A percentile compares a stretch with the other conserved stretches of the same genome.
Conservation (phyloP, 2,888 invertebrate genomes). For the Plemyria rubiginata region DNA sequence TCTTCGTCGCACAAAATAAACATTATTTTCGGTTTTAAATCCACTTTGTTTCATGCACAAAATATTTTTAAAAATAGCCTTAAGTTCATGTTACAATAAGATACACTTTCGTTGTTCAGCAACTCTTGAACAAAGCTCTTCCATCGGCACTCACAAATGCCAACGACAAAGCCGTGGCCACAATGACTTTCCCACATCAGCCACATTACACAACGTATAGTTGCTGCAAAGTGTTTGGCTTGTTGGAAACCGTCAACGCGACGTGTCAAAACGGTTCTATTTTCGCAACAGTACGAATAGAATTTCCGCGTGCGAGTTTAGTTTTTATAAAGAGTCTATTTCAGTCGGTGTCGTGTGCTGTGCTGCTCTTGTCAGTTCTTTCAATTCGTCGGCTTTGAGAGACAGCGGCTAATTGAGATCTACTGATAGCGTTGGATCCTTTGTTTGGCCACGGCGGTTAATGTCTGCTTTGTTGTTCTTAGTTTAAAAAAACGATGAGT, state of each 20-base stretch:
- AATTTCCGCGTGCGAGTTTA: slow-evolving; percentile 65
- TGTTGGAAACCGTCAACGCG: slow-evolving; percentile 22
- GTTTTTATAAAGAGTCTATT: slow-evolving; percentile 57
- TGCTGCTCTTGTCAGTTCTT: slow-evolving; percentile 33
- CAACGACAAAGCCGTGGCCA: too few species aligned
- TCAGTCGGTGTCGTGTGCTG: slow-evolving; percentile 50
- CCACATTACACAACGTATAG: background rate
- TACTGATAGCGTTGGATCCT: slow-evolving; percentile 21
- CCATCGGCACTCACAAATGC: too few species aligned
- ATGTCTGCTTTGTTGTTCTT: slow-evolving; percentile 8
- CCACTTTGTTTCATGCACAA: too few species aligned
- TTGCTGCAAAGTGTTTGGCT: slow-evolving; percentile 13
- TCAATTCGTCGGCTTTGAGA: slow-evolving; percentile 15
- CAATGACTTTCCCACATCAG: slow-evolving; percentile 4
- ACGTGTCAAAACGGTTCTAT: slow-evolving; percentile 54
- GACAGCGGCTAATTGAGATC: slow-evolving; percentile 30
- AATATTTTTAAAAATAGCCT: too few species aligned
- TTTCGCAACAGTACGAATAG: slow-evolving; percentile 55
- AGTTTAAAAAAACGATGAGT: background rate
- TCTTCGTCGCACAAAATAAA: too few species aligned
- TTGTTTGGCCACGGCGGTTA: slow-evolving; percentile 19
- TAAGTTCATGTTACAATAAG: too few species aligned
- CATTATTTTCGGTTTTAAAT: too few species aligned
- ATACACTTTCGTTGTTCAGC: too few species aligned
- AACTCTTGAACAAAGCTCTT: too few species aligned